Evolutionary conservation across 2,888 invertebrate genomes (phyloP).

Genomic region (Spilosoma lubricipeda): DNA sequence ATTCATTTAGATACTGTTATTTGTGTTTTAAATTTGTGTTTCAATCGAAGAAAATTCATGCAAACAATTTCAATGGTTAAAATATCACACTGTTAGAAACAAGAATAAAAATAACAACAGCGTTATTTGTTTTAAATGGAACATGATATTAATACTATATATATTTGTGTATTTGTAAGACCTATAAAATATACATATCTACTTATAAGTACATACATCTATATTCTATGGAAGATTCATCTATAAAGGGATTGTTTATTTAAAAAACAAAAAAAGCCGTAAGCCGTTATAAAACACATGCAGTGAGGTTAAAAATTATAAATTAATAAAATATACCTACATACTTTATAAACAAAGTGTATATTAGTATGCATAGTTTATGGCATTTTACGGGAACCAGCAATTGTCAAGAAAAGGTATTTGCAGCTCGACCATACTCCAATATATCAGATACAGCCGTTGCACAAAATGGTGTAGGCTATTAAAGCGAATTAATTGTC

Average conservation of each 20-base stretch:
- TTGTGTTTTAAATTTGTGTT: conserved; percentile 8
- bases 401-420: conserved; percentile 56
- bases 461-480: conserved; percentile 38
- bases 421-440: conserved; percentile 18
- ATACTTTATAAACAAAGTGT: conserved; percentile 27
- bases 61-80: conserved; percentile 38
- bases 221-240: conserved; percentile 37
- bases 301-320: conserved; percentile 51
- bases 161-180: conserved; percentile 14
- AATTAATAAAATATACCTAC: conserved; percentile 55
- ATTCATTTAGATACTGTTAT: background rate
- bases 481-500: conserved; percentile 25
- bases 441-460: conserved; percentile 30
- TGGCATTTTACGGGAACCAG: conserved; percentile 38
- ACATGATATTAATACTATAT: background rate
- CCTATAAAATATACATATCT: conserved; percentile 27
- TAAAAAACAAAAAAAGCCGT: conserved; percentile 54
- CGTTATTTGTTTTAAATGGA: background rate
- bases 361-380: conserved; percentile 45
- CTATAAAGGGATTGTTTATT: conserved; percentile 37
- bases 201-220: conserved; percentile 29
- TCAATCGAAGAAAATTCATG: conserved; percentile 24
- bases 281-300: conserved; percentile 65
- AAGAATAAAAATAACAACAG: background rate
- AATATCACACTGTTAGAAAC: conserved; percentile 41